A percentile compares a stretch with the other conserved stretches of the same genome.
These are phyloP conservation scores for Acanthosepion lycidas DNA, from an alignment of 2,888 invertebrate genomes.

Conservation along the genomic window DNA sequence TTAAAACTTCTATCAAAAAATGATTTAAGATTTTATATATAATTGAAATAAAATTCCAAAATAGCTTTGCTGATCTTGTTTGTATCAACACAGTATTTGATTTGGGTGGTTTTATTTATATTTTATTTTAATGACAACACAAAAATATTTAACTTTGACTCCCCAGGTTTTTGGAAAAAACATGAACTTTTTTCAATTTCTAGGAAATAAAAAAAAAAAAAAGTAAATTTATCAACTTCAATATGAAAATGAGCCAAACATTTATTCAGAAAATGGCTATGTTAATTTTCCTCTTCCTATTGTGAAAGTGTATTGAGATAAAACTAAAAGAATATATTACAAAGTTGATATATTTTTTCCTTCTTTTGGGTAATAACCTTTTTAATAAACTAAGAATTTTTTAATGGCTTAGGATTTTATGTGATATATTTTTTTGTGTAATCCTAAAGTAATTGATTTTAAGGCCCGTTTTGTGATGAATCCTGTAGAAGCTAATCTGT, in stretches of 20 bases:
- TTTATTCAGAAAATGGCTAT: not conserved
- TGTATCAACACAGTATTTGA: conserved; percentile 33
- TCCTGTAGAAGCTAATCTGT: conserved; percentile 20
- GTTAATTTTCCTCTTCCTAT: not conserved
- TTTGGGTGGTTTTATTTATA: not conserved
- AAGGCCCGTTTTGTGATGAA: conserved; percentile 8
- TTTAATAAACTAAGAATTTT: not conserved
- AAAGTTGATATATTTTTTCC: not conserved
- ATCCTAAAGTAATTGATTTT: not conserved
- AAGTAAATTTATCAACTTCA: not conserved
- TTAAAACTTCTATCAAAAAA: not conserved
- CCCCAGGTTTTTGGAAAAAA: not conserved
- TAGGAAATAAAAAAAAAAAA: not conserved
- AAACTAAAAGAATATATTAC: not conserved
- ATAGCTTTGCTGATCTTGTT: conserved; percentile 18
- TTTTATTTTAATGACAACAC: not conserved
- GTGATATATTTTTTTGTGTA: not conserved
- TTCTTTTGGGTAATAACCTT: not conserved
- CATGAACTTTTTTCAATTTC: not conserved
- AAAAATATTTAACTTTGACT: not conserved
- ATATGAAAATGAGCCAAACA: not conserved
- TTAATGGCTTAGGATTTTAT: not conserved
- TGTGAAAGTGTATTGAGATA: not conserved
- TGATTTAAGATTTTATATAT: not conserved
- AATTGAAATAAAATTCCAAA: conserved; percentile 13